Conservation (phyloP, 2,888 invertebrate species). For the Tanytarsus gracilentus region DNA sequence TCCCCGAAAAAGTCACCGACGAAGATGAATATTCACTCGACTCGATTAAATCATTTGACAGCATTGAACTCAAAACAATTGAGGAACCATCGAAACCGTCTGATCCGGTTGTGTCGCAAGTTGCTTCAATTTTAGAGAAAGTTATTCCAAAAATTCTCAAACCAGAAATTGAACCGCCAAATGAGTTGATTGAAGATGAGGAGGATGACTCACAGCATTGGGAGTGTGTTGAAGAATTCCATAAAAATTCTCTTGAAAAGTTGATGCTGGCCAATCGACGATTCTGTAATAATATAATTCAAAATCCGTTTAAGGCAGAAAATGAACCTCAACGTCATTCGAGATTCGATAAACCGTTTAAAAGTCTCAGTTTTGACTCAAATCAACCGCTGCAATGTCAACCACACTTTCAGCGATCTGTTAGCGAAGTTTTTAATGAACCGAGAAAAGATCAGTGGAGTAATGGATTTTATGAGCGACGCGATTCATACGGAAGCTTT, state of each 20-base stretch:
- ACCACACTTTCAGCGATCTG: neutral
- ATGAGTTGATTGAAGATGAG: neutral
- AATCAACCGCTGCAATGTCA: neutral
- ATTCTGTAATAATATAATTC: neutral
- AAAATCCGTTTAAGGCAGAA: neutral
- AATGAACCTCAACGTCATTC: neutral
- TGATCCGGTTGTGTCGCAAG: neutral
- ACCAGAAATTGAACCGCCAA: neutral
- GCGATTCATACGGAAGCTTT: neutral
- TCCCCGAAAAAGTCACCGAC: too few species aligned
- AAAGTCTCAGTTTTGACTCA: constrained; percentile 5
- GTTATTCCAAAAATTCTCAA: neutral
- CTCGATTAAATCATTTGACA: too few species aligned
- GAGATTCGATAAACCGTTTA: neutral
- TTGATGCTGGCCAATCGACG: neutral
- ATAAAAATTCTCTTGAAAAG: neutral
- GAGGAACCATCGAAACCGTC: neutral
- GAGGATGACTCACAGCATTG: constrained; percentile 5
- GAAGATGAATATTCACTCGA: too few species aligned
- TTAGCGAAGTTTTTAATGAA: constrained; percentile 1
- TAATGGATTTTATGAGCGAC: neutral
- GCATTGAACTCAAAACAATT: neutral
- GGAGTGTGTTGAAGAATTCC: constrained; percentile 13
- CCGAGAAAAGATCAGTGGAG: neutral
- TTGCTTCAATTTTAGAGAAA: neutral